Evolutionary conservation across 2,797 vertebrate species (phyloP).

Genomic region (Schizopygopsis malacanthus): DNA sequence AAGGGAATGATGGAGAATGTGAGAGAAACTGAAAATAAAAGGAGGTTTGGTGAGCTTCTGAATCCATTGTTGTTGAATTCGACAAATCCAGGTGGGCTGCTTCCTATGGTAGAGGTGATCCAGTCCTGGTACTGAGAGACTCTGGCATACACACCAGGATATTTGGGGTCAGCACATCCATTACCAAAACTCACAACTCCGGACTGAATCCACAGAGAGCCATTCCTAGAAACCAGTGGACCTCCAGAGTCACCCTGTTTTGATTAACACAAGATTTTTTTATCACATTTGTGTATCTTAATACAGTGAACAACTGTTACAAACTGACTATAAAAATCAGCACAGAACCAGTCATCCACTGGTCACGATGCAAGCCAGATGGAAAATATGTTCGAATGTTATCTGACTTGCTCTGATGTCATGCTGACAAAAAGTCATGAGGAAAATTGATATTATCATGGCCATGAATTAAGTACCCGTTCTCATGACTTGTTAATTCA

Average conservation of each 20-base stretch:
- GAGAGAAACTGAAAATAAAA: slow-evolving; percentile 28
- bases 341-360: too few relatives aligned
- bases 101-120: slow-evolving; percentile 25
- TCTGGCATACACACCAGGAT: slow-evolving; percentile 54
- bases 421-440: background rate
- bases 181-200: slow-evolving; percentile 57
- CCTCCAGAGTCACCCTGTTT: slow-evolving; percentile 60
- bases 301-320: background rate
- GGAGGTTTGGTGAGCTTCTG: background rate
- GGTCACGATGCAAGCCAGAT: background rate
- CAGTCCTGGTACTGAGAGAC: slow-evolving; percentile 56
- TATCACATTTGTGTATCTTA: background rate
- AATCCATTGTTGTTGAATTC: background rate
- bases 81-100: slow-evolving; percentile 40
- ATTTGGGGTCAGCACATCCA: slow-evolving; percentile 40
- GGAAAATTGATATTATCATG: background rate
- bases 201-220: background rate
- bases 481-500: background rate
- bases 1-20: slow-evolving; percentile 10
- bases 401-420: background rate
- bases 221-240: slow-evolving; percentile 56
- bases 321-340: too few relatives aligned
- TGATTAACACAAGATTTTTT: background rate
- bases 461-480: background rate
- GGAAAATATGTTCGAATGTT: background rate